Evolutionary conservation across 1,140 invertebrate species (phyloP).

Genomic region (Elymnias hypermnestra): DNA sequence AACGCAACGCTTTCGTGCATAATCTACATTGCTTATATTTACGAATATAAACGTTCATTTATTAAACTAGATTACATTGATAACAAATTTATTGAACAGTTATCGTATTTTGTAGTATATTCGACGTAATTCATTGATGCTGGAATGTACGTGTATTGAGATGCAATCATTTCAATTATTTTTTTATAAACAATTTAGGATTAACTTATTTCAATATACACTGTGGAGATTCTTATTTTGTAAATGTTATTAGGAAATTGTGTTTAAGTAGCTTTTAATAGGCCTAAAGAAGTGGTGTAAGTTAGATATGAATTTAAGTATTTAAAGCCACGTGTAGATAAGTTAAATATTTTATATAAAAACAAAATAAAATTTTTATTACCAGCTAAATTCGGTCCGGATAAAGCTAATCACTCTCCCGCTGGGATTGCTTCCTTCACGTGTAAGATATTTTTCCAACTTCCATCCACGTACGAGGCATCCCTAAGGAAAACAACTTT

Average conservation of each 20-base stretch:
- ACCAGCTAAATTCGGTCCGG: neutral
- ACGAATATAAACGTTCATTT: conserved; percentile 12
- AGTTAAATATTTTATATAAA: no score
- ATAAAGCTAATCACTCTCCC: neutral
- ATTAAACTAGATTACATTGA: conserved; percentile 14
- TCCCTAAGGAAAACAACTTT: neutral
- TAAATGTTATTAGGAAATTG: no score
- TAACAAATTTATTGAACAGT: conserved; percentile 12
- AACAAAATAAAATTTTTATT: no score
- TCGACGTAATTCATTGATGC: neutral
- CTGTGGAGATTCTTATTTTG: no score
- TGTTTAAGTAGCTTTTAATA: no score
- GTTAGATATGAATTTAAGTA: no score
- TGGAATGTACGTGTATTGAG: neutral
- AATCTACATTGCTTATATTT: conserved; percentile 1
- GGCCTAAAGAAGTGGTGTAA: no score
- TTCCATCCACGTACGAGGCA: neutral
- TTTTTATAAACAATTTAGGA: no score
- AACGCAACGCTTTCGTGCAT: neutral
- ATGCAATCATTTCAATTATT: no score
- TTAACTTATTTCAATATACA: no score
- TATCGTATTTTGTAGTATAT: conserved; percentile 4
- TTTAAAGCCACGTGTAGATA: no score
- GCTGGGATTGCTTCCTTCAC: neutral
- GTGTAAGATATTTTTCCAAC: conserved; percentile 1